Conservation (phyloP, 2,797 vertebrate species). For the Scleropages formosus region DNA sequence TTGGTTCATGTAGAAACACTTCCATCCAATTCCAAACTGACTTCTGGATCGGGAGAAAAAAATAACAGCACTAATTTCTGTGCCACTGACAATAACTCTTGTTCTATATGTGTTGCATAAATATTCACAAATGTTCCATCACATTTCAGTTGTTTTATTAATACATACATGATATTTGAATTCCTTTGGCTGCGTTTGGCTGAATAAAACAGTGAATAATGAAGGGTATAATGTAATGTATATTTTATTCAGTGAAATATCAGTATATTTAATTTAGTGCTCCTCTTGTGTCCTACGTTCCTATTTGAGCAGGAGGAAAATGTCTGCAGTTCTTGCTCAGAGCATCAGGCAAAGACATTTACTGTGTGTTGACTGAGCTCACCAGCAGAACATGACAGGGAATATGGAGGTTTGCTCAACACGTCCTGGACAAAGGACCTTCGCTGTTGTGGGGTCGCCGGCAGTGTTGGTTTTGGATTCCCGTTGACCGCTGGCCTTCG, state of each 20-base stretch:
- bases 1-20: neutral
- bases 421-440: neutral
- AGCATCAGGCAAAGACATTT: constrained; percentile 5
- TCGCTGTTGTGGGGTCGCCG: neutral
- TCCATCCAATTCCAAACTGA: neutral
- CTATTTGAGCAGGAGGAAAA: neutral
- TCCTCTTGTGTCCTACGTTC: no score
- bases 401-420: neutral
- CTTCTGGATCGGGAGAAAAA: constrained; percentile 12
- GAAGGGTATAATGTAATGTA: constrained; percentile 10
- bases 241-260: neutral
- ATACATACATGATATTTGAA: constrained; percentile 8
- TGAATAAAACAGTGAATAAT: constrained; percentile 15
- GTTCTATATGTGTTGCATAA: neutral
- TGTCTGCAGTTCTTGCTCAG: neutral
- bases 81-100: neutral
- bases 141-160: constrained; percentile 8
- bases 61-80: neutral
- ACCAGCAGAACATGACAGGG: neutral
- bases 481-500: neutral
- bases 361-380: neutral
- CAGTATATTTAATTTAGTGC: no score
- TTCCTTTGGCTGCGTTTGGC: constrained; percentile 15
- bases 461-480: neutral
- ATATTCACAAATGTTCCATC: constrained; percentile 1